Base-by-base conservation (phyloP, 1,140 invertebrate species). In the Sitophilus oryzae region DNA sequence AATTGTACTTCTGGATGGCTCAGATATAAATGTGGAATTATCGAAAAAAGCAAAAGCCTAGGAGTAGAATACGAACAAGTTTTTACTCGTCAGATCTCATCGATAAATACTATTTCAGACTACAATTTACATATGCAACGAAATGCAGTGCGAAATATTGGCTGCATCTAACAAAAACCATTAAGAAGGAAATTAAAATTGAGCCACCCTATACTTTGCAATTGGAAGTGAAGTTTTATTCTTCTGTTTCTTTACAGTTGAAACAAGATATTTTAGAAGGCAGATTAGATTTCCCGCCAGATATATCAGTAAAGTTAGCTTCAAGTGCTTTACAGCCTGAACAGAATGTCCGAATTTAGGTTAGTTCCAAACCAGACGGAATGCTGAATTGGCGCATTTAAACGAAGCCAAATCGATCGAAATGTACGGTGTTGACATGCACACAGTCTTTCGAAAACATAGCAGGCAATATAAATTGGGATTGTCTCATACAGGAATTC, bases 171-270 rank as follows among this genome's bases (percentile, higher is more conserved):
- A 96, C 93, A 2, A 99, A 99, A 76, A 84, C 89, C 35, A 89
- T 99, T 47, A 95, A 93, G 71, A 98, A 98, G 74, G 96, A 99
- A 83, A 93, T 98, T 21, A 95, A 96, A 85, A 97, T 96, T 80
- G 93, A 93, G 23, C 93, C 94, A 40, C 95, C 93, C 4, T 98
- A 93, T 67, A 97, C 94, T 38, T 84, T 99, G 58, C 76, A 93
- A 53, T 79, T 99, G 41, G 88, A 90, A 73, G 96, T 99, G 0
- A 99, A 99, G 77, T 99, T 99, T 75, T 99, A 98, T 76, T 96
- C 95, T 1, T 97, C 94, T 0, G 96, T 97, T 73, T 98, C 97
- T 71, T 77, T 97, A 42, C 94, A 98, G 82, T 73, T 97, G n/a
- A 96, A 96, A 70, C 88, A 89, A 71, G 94, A 97, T 75, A 85